These are phyloP conservation scores for Otis tarda DNA, from an alignment of 2,113 vertebrate species.

Conservation along the genomic window DNA sequence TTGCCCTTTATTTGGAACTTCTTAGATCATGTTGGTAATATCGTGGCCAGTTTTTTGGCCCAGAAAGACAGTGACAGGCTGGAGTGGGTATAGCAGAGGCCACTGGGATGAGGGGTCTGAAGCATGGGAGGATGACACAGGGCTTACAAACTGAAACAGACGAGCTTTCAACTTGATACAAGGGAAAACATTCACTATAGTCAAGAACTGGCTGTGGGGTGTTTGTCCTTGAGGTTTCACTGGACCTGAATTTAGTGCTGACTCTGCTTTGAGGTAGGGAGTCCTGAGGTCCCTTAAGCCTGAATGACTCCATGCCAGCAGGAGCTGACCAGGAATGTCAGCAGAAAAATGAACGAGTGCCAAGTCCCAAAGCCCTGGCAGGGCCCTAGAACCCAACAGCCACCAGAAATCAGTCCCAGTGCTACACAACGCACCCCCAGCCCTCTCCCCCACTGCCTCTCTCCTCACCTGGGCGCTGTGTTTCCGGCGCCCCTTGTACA, in stretches of 20 bases:
- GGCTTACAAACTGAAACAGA: neutral
- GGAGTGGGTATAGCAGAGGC: neutral
- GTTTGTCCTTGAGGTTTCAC: neutral
- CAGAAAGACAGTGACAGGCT: neutral
- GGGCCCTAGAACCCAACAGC: neutral
- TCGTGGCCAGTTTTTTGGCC: neutral
- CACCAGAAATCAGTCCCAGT: neutral
- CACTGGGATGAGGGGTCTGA: neutral
- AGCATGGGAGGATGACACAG: accelerated
- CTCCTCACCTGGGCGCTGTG: conserved; percentile 85
- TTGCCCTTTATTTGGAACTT: neutral
- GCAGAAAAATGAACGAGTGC: neutral
- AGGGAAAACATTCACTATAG: neutral
- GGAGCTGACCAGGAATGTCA: neutral
- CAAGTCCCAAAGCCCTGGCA: neutral
- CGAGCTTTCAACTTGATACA: neutral
- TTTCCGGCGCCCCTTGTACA: conserved; percentile 90
- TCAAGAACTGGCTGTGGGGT: neutral
- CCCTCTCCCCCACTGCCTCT: neutral
- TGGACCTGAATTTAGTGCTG: neutral
- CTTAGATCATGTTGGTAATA: neutral
- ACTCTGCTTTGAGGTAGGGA: neutral
- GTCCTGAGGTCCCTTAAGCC: neutral
- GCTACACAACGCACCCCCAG: neutral
- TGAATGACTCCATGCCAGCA: neutral